Conservation (phyloP, 2,113 vertebrate species). For the Chauna torquata region DNA sequence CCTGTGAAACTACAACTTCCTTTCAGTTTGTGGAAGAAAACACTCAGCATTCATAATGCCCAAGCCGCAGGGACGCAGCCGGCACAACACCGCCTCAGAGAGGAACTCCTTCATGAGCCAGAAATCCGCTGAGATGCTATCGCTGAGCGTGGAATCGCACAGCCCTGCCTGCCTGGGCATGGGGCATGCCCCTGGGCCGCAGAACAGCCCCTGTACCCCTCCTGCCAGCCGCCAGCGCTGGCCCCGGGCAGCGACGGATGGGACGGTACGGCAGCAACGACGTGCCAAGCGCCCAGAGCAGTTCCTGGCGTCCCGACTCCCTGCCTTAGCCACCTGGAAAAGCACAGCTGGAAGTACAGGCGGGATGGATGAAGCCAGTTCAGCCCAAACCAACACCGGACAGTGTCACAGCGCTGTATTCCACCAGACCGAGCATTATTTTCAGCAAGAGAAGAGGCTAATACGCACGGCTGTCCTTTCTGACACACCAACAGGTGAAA, state of each 20-base stretch:
- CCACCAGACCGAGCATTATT: background rate
- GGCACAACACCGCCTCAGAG: background rate
- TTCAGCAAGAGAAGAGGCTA: background rate
- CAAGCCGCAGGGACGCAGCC: background rate
- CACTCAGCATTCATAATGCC: background rate
- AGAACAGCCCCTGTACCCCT: accelerated
- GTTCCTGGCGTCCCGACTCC: accelerated
- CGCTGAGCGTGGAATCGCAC: background rate
- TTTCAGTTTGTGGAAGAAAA: background rate
- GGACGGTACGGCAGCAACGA: background rate
- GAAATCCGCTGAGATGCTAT: background rate
- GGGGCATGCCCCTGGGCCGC: background rate
- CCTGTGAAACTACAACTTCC: conserved; percentile 15
- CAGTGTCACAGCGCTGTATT: background rate
- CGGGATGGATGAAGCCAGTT: background rate
- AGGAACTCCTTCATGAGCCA: background rate
- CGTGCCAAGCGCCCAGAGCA: background rate
- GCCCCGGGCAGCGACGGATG: background rate
- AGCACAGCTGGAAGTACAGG: background rate
- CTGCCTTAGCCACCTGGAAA: background rate
- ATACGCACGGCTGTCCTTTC: background rate
- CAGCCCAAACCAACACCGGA: background rate
- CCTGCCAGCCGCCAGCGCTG: background rate
- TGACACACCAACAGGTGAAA: background rate
- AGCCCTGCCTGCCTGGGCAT: background rate